Base-by-base conservation (phyloP, 2,888 invertebrate species). In the Phengaris alcon region DNA sequence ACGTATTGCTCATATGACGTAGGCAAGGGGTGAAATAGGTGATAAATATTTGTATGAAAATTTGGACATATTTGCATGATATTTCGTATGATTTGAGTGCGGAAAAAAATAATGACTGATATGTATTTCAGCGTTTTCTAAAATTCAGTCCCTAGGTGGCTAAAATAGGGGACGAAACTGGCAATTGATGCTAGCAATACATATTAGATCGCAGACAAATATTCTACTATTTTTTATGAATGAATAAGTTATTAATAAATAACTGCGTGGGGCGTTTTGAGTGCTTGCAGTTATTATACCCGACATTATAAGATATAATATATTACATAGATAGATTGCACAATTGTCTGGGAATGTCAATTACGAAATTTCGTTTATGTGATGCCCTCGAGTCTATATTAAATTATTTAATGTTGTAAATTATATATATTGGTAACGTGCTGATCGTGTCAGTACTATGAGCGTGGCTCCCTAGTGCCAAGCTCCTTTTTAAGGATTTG, bases 331-430 rank as follows among this genome's bases (percentile, higher is more conserved):
- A 52, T 59, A 59, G 54, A 54, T 57, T 57, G 10, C 22, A 22
- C 59, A 35, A 64, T 64, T 12, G 64, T 64, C 64, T 64, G 64
- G 12, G 64, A 64, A 64, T 64, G 13, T 64, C 64, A 35, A 44
- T 64, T 35, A 64, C 6, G 64, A 35, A 64, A 64, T 64, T 35
- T 35, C 64, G 15, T 35, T 5, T 5, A 9, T 44, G 12, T 64
- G 35, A 64, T 64, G 64, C 44, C 64, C 64, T 64, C 64, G 64
- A 64, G 64, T 35, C 59, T 22, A 22, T 59, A 9, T 15, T 59
- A 10, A 59, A 15, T 57, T 59, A 64, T 52, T 12, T 52, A 52
- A 52, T 52, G 9, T 52, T 52, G 12, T 64, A 64, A 64, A 64
- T 64, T 35, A 64, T 12, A 35, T 59, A 35, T 64, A 64, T 64